Conservation (phyloP, 2,113 vertebrate species). For the Petrocephalus zakoni region DNA sequence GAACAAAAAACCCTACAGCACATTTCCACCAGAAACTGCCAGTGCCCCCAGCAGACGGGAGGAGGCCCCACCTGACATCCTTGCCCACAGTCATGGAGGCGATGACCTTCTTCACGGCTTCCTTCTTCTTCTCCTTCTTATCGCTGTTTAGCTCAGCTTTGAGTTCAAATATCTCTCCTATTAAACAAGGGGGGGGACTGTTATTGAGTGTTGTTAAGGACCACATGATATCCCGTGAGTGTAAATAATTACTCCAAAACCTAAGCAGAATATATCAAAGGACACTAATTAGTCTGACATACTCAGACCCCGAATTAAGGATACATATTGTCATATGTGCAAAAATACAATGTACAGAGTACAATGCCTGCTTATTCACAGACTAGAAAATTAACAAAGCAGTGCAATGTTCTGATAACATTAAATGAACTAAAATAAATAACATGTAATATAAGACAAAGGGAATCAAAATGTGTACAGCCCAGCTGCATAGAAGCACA, state of each 20-base stretch:
- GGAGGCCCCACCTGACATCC: slow-evolving; percentile 79
- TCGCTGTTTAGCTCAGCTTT: slow-evolving; percentile 98
- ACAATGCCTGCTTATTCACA: too few relatives aligned
- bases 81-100: slow-evolving; percentile 98
- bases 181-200: neutral
- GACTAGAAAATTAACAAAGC: too few relatives aligned
- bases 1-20: neutral
- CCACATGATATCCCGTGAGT: neutral
- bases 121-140: slow-evolving; percentile 99
- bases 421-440: too few relatives aligned
- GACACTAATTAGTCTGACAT: neutral
- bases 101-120: slow-evolving; percentile 98
- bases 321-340: too few relatives aligned
- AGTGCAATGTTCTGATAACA: too few relatives aligned
- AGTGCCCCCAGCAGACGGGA: neutral
- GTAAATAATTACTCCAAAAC: neutral
- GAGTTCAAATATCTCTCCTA: slow-evolving; percentile 97
- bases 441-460: neutral
- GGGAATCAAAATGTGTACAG: neutral
- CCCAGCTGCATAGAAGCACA: neutral
- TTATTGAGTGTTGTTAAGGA: neutral
- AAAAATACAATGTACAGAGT: too few relatives aligned
- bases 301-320: neutral
- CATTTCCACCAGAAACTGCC: neutral
- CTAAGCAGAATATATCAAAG: neutral